These are phyloP conservation scores for Pelodytes ibericus DNA, from an alignment of 2,797 vertebrate genomes.

Conservation along the genomic window DNA sequence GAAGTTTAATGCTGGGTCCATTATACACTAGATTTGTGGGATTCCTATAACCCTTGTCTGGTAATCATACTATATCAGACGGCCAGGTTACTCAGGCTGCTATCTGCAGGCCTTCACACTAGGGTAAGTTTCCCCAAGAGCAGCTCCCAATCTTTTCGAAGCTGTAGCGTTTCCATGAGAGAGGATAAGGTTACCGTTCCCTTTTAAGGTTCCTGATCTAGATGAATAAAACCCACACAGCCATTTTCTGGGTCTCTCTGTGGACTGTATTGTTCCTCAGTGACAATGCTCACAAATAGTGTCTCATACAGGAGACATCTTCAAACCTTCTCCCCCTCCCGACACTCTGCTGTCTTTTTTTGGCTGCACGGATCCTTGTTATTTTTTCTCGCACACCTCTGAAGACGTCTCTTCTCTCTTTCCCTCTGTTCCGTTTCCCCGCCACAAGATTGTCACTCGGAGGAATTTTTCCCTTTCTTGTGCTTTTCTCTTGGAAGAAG, in stretches of 20 bases:
- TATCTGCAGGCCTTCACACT: not conserved
- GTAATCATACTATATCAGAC: not conserved
- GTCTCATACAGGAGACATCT: constrained; percentile 55
- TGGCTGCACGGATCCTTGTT: constrained; percentile 54
- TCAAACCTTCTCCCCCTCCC: constrained; percentile 42
- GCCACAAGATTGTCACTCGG: constrained; percentile 54
- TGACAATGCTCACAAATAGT: constrained; percentile 57
- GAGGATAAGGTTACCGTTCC: constrained; percentile 42
- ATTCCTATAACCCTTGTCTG: too few relatives aligned
- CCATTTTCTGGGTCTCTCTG: constrained; percentile 47
- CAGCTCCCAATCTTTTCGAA: not conserved
- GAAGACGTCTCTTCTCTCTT: constrained; percentile 52
- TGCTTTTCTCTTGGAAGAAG: constrained; percentile 51
- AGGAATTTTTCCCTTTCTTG: constrained; percentile 56
- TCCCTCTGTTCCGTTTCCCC: constrained; percentile 51
- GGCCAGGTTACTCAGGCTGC: not conserved
- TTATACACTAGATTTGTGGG: too few relatives aligned
- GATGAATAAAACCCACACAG: constrained; percentile 55
- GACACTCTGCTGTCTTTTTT: constrained; percentile 52
- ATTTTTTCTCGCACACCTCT: constrained; percentile 51
- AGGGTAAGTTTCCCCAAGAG: constrained; percentile 1
- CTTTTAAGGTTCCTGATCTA: constrained; percentile 49
- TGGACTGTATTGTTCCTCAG: constrained; percentile 52
- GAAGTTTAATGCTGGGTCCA: too few relatives aligned
- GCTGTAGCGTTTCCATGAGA: constrained; percentile 44